phyloP scores from a whole-genome alignment of 2,888 invertebrate species.

The Dinocampus coccinellae region DNA sequence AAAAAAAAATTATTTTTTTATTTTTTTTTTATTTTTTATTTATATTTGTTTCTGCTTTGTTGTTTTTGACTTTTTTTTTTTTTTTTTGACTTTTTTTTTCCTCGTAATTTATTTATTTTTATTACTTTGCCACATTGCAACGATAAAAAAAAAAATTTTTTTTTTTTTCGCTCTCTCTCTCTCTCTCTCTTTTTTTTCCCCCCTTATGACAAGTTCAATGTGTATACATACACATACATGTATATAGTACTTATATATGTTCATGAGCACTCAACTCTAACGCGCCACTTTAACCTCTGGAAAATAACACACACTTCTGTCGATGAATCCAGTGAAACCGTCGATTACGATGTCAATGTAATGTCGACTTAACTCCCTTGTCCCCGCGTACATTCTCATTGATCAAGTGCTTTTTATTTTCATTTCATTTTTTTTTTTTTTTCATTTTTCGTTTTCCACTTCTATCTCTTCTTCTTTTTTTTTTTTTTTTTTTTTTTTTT shows the following conservation, averaged over 20 bases:
- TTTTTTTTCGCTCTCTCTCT: no score
- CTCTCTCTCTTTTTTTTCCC: no score
- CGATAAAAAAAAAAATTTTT: conserved; percentile 15
- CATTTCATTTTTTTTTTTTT: neutral
- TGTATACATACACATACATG: neutral
- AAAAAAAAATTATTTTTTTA: no score
- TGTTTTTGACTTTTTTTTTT: no score
- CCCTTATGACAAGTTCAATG: no score
- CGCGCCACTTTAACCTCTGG: conserved; percentile 24
- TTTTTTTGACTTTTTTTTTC: no score
- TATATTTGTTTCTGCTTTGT: no score
- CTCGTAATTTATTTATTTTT: conserved; percentile 5
- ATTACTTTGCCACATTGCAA: neutral
- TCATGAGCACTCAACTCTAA: conserved; percentile 21
- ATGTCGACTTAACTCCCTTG: neutral
- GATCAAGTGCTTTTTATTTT: conserved; percentile 14
- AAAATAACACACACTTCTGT: conserved; percentile 14
- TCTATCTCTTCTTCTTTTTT: neutral
- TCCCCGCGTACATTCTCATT: neutral
- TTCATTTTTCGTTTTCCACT: neutral
- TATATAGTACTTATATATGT: conserved; percentile 8
- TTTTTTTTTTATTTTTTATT: no score
- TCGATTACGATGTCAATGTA: conserved; percentile 30
- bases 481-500: neutral
- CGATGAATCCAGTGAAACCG: conserved; percentile 12